Percentiles rank a stretch among this genome's conserved stretches.
Conservation (phyloP, 2,888 invertebrate genomes). For the Geotrupes spiniger region DNA sequence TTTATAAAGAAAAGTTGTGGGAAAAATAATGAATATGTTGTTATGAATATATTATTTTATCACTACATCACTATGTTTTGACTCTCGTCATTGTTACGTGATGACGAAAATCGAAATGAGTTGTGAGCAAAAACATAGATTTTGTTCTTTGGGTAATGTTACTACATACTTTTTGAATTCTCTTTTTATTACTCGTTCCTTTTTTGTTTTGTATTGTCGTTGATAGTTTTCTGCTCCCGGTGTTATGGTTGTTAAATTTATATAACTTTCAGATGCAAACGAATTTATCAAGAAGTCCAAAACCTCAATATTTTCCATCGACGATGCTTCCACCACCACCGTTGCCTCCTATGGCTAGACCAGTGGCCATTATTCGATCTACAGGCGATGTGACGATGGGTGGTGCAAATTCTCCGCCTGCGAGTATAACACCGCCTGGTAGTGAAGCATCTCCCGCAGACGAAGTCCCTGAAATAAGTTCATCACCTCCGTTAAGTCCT, state of each 20-base stretch:
- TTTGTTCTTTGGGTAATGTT: too few species aligned
- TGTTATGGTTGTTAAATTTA: not conserved
- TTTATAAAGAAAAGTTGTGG: too few species aligned
- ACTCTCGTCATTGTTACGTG: too few species aligned
- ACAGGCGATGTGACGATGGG: slow-evolving; percentile 64
- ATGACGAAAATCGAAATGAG: too few species aligned
- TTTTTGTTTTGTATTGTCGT: not conserved
- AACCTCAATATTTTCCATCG: slow-evolving; percentile 83
- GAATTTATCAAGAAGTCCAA: slow-evolving; percentile 64
- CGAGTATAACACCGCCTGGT: slow-evolving; percentile 59
- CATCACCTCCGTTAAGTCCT: slow-evolving; percentile 50
- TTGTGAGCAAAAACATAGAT: too few species aligned
- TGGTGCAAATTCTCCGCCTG: slow-evolving; percentile 62
- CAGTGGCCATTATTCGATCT: slow-evolving; percentile 92
- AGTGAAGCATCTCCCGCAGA: slow-evolving; percentile 48
- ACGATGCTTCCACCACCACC: slow-evolving; percentile 95
- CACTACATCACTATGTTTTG: too few species aligned
- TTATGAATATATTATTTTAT: too few species aligned
- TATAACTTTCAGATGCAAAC: slow-evolving; percentile 53
- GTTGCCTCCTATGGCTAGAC: slow-evolving; percentile 92
- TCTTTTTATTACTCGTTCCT: too few species aligned
- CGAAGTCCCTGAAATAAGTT: slow-evolving; percentile 42
- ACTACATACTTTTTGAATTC: too few species aligned
- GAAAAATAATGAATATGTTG: too few species aligned
- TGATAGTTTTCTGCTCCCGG: not conserved